Evolutionary conservation across 2,888 invertebrate species (phyloP).

Genomic region (Drosophila borealis): DNA sequence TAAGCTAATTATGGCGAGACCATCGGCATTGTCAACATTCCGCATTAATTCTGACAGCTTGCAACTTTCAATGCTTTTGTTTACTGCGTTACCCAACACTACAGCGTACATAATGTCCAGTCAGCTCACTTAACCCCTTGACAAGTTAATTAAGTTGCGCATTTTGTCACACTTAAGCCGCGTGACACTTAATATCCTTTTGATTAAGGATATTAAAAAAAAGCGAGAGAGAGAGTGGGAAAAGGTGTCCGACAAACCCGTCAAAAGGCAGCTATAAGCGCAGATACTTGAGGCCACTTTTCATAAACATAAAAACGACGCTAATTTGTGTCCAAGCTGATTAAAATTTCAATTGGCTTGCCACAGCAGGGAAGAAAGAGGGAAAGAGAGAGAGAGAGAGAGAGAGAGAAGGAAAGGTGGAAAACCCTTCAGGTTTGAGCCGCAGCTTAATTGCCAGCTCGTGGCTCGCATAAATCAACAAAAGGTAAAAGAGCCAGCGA

Average conservation of each 20-base stretch:
- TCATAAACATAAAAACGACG: conserved; percentile 57
- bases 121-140: conserved; percentile 64
- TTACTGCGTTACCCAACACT: conserved; percentile 21
- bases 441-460: conserved; percentile 69
- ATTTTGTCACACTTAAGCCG: conserved; percentile 74
- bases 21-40: not conserved
- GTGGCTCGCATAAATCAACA: conserved; percentile 68
- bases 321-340: conserved; percentile 76
- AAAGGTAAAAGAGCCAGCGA: conserved; percentile 60
- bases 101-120: conserved; percentile 25
- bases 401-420: conserved; percentile 3
- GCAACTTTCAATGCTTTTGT: conserved; percentile 4
- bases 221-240: conserved; percentile 6
- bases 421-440: conserved; percentile 46
- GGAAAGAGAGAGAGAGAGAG: not conserved
- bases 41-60: conserved; percentile 1
- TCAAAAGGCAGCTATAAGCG: conserved; percentile 25
- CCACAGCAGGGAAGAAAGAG: conserved; percentile 1
- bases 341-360: conserved; percentile 74
- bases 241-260: conserved; percentile 13
- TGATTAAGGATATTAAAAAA: conserved; percentile 47
- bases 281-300: conserved; percentile 44
- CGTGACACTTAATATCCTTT: conserved; percentile 50
- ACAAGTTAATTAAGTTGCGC: conserved; percentile 76
- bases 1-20: conserved; percentile 9